phyloP scores from a whole-genome alignment of 2,888 invertebrate genomes.

The Ornithoptera alexandrae region DNA sequence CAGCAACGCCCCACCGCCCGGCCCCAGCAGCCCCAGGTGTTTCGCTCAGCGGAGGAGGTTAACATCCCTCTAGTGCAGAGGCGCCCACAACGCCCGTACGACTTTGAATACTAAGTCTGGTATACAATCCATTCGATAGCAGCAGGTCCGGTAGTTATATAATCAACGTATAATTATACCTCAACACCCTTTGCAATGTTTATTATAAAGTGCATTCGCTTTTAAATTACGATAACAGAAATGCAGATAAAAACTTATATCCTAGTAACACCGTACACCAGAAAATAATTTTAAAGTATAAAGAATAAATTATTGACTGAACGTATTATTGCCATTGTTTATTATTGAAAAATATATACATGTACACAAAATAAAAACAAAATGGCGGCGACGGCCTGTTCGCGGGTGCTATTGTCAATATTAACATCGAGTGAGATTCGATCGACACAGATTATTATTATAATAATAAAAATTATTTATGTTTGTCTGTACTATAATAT shows the following conservation, averaged over 20 bases:
- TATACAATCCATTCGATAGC: no score
- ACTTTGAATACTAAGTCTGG: conserved; percentile 63
- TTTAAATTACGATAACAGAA: no score
- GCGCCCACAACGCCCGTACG: conserved; percentile 81
- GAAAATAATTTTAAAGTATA: no score
- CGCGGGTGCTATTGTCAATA: conserved; percentile 32
- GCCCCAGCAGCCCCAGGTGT: conserved; percentile 82
- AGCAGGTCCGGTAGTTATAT: no score
- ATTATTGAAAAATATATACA: no score
- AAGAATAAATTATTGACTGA: no score
- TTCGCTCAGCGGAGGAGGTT: conserved; percentile 91
- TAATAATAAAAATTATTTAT: conserved; percentile 64
- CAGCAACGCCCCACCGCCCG: conserved; percentile 52
- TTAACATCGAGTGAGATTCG: conserved; percentile 16
- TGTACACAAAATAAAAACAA: neutral
- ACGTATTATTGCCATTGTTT: no score
- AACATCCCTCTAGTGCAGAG: conserved; percentile 92
- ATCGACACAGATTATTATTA: conserved; percentile 36
- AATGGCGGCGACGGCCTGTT: conserved; percentile 3
- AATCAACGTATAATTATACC: no score
- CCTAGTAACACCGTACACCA: no score
- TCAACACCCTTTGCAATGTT: no score
- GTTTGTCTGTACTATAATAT: conserved; percentile 59
- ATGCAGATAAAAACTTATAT: no score
- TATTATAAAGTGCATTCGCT: no score